phyloP scores from a whole-genome alignment of 2,888 invertebrate genomes.

The Galerucella nymphaeae region DNA sequence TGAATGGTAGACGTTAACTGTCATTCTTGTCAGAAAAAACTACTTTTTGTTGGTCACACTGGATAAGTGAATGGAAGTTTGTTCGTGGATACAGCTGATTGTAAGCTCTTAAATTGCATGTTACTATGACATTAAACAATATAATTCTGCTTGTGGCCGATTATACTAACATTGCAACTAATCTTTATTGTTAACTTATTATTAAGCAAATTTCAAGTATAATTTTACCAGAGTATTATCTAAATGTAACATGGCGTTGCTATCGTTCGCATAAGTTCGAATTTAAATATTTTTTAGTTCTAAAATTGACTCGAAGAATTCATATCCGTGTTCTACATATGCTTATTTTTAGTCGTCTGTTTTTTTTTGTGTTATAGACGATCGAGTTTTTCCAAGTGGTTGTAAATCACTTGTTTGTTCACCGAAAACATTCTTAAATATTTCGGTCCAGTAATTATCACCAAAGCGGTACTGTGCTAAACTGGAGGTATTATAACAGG shows the following conservation, averaged over 20 bases:
- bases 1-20: too few relatives aligned
- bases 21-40: too few relatives aligned
- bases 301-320: conserved; percentile 24
- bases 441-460: not conserved
- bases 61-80: too few relatives aligned
- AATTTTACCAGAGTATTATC: not conserved
- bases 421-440: conserved; percentile 11
- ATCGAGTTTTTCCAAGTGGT: conserved; percentile 19
- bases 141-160: too few relatives aligned
- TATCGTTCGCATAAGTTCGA: conserved; percentile 19
- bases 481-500: not conserved
- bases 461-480: not conserved
- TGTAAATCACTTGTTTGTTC: conserved; percentile 11
- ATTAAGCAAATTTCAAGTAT: not conserved
- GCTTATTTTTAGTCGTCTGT: conserved; percentile 21
- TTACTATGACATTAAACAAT: too few relatives aligned
- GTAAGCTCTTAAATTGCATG: too few relatives aligned
- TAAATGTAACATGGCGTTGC: not conserved
- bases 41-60: too few relatives aligned
- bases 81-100: too few relatives aligned
- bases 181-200: too few relatives aligned
- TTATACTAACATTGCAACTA: too few relatives aligned
- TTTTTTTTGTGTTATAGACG: not conserved
- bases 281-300: conserved; percentile 27
- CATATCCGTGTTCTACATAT: conserved; percentile 29